These are phyloP conservation scores for Corticium candelabrum DNA, from an alignment of 37 sponge, comb jelly and placozoan genomes.

Conservation along the genomic window DNA sequence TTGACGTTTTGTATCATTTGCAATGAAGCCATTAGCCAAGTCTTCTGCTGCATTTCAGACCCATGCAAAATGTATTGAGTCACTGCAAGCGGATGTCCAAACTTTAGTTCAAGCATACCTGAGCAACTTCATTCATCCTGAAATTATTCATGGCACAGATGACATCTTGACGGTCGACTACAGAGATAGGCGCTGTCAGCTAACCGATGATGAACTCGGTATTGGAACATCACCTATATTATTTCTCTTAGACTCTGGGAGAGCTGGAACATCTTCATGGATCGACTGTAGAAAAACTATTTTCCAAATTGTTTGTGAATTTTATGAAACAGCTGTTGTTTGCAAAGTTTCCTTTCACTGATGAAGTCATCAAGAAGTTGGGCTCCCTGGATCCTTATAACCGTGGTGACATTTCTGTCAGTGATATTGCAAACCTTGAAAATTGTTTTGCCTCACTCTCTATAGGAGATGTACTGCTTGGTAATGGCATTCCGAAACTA, in stretches of 20 bases:
- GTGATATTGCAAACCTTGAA: too few species aligned
- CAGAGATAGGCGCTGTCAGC: background rate
- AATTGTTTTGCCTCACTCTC: too few species aligned
- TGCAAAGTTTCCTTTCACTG: too few species aligned
- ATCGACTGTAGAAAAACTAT: too few species aligned
- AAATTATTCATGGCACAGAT: background rate
- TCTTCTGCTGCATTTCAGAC: background rate
- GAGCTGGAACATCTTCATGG: too few species aligned
- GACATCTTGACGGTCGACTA: background rate
- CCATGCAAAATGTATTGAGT: conserved; percentile 29
- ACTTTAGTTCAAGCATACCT: background rate
- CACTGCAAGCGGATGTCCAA: background rate
- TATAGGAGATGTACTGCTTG: too few species aligned
- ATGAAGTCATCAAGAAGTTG: too few species aligned
- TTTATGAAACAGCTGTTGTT: background rate
- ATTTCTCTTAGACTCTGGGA: background rate
- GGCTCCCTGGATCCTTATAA: too few species aligned
- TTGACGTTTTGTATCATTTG: background rate
- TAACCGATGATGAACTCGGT: background rate
- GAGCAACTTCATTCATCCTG: background rate
- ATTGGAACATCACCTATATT: background rate
- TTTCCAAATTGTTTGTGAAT: too few species aligned
- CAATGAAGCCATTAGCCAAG: background rate
- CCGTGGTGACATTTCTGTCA: too few species aligned
- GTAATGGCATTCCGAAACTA: background rate